Base-by-base conservation (phyloP, 2,797 vertebrate species). In the Lerista edwardsae region DNA sequence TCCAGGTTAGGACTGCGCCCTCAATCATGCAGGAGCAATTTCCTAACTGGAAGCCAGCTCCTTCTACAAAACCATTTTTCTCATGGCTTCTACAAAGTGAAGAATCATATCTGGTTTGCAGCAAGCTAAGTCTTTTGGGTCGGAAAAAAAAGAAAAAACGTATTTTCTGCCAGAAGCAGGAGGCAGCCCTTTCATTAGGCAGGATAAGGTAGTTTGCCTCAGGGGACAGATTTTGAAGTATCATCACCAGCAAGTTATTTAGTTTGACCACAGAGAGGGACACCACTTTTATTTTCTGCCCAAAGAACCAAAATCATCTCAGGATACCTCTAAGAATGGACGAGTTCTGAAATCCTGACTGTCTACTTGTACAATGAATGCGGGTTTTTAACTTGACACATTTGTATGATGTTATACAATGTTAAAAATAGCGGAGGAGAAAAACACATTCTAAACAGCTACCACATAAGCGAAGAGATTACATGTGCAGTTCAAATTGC, bases 391-490 rank as follows among this genome's bases (percentile, higher is more conserved):
- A 41, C 44, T 64, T 44, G 27, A 27, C 31, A 55, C 41, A 51
- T 31, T 61, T 69, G 51, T 8, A 36, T 23, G 34, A 23, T 73
- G 17, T 15, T n/a, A 8, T 27, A 80, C 87, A 21, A 9, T 59
- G 31, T 11, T 59, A 3, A 14, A 57, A 51, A 68, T 64, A 78
- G 1, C 1, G 8, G 82, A 36, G 0, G 2, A 71, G 73, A 59
- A 64, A 36, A 3, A 9, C 31, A 27, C 23, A 8, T 17, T 74
- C 36, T 72, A 34, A 61, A 36, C 27, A 27, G 72, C 59, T 0
- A 74, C 69, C 4, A 41, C 21, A 88, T n/a, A 67, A 62, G 88
- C 72, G 87, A 61, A 84, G 31, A n/a, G 11, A 73, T 80, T 68
- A 21, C 0, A 3, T 64, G 77, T 5, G 75, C 27, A 83, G 64